phyloP scores from a whole-genome alignment of 2,113 vertebrate genomes.

The Chrysemys picta region DNA sequence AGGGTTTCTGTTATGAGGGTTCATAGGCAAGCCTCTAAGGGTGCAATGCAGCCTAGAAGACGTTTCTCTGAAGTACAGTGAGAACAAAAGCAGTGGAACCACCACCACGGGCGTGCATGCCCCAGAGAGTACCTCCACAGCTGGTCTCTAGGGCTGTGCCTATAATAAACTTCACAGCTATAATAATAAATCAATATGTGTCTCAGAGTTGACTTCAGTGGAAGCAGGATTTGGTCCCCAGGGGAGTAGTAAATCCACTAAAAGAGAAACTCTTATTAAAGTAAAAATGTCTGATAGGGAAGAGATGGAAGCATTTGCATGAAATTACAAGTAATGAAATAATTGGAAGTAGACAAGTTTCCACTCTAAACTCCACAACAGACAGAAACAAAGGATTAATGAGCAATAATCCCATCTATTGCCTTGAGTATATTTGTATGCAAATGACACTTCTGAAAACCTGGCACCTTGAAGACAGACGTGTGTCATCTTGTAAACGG shows the following conservation, averaged over 20 bases:
- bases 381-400: not conserved
- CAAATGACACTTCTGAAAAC: constrained; percentile 45
- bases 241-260: not conserved
- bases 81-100: constrained; percentile 10
- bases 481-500: constrained; percentile 58
- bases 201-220: not conserved
- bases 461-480: constrained; percentile 45
- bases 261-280: not conserved
- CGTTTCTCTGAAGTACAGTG: not conserved
- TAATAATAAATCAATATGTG: constrained; percentile 24
- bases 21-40: constrained; percentile 9
- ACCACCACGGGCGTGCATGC: not conserved
- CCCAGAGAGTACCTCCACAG: not conserved
- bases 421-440: constrained; percentile 27
- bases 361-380: not conserved
- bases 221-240: not conserved
- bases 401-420: not conserved
- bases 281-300: not conserved
- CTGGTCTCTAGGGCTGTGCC: not conserved
- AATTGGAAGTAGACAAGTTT: not conserved
- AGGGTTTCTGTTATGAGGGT: constrained; percentile 26
- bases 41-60: constrained; percentile 45
- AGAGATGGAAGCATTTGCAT: not conserved
- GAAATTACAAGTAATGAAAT: not conserved
- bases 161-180: not conserved